phyloP scores from a whole-genome alignment of 1,140 invertebrate species.

The silkworm (Bombyx mori) region DNA sequence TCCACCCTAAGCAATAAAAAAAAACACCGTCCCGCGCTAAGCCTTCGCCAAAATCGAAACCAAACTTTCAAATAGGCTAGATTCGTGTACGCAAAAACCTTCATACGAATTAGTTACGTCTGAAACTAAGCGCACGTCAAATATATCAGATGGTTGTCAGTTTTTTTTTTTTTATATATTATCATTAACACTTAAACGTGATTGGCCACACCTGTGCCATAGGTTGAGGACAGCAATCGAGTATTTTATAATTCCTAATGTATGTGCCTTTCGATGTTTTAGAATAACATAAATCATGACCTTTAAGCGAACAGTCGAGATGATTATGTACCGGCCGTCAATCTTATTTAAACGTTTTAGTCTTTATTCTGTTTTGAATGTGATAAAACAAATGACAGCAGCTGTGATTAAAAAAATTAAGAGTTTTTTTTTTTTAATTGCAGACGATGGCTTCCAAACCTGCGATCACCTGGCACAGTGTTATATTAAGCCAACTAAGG shows the following conservation, averaged over 20 bases:
- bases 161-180: slow-evolving; percentile 3
- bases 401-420: too few relatives aligned
- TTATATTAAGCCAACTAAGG: too few relatives aligned
- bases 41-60: slow-evolving; percentile 12
- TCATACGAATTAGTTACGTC: slow-evolving; percentile 17
- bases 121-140: slow-evolving; percentile 25
- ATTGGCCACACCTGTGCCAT: slow-evolving; percentile 22
- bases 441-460: too few relatives aligned
- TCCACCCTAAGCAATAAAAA: neutral
- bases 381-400: too few relatives aligned
- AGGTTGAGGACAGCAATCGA: slow-evolving; percentile 16
- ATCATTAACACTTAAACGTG: slow-evolving; percentile 5
- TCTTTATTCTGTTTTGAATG: too few relatives aligned
- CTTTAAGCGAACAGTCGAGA: too few relatives aligned
- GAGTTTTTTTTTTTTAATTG: too few relatives aligned
- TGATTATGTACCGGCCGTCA: too few relatives aligned
- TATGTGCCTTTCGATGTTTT: slow-evolving; percentile 9
- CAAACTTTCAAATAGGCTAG: slow-evolving; percentile 15
- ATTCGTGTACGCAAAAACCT: slow-evolving; percentile 19
- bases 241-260: slow-evolving; percentile 20
- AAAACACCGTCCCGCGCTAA: slow-evolving; percentile 13
- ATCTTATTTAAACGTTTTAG: too few relatives aligned
- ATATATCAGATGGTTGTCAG: slow-evolving; percentile 14
- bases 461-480: too few relatives aligned
- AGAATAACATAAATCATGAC: too few relatives aligned